phyloP scores from a whole-genome alignment of 30 jellyfish, hydroid and myxozoan genomes.

The Phacellophora camtschatica region DNA sequence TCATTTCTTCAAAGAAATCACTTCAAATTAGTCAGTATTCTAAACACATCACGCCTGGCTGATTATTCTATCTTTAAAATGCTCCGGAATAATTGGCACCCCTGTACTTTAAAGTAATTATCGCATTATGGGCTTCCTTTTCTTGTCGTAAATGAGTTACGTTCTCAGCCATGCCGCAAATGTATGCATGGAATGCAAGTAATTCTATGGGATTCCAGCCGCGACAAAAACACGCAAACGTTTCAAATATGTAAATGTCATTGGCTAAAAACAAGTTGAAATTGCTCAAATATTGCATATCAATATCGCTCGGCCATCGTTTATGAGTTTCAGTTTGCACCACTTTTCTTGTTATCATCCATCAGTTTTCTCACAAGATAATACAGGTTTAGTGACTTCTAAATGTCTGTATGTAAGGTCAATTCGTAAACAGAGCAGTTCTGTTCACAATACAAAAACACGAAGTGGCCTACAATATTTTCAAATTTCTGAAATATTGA shows the following conservation, averaged over 20 bases:
- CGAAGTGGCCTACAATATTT: too few species aligned
- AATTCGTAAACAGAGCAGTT: too few species aligned
- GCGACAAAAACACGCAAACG: conserved; percentile 43
- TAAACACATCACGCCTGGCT: conserved; percentile 12
- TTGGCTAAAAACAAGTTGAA: neutral
- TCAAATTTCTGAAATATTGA: too few species aligned
- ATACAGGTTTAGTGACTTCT: too few species aligned
- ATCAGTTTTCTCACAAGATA: too few species aligned
- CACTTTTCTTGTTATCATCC: too few species aligned
- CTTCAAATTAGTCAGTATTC: conserved; percentile 4
- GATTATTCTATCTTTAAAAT: neutral
- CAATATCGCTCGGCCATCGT: neutral
- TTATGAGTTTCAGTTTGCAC: too few species aligned
- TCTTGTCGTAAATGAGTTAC: conserved; percentile 13
- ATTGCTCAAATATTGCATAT: conserved; percentile 4
- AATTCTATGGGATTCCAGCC: conserved; percentile 43
- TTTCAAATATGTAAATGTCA: conserved; percentile 5
- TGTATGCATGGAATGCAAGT: conserved; percentile 40
- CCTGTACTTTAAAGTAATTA: conserved; percentile 44
- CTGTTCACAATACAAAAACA: too few species aligned
- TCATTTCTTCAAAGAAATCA: neutral
- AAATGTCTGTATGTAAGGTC: too few species aligned
- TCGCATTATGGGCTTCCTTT: conserved; percentile 27
- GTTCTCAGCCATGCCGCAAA: conserved; percentile 34
- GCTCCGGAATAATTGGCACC: conserved; percentile 61